These are phyloP conservation scores for Chironomus tentans DNA, from an alignment of 2,888 invertebrate genomes.

Conservation along the genomic window DNA sequence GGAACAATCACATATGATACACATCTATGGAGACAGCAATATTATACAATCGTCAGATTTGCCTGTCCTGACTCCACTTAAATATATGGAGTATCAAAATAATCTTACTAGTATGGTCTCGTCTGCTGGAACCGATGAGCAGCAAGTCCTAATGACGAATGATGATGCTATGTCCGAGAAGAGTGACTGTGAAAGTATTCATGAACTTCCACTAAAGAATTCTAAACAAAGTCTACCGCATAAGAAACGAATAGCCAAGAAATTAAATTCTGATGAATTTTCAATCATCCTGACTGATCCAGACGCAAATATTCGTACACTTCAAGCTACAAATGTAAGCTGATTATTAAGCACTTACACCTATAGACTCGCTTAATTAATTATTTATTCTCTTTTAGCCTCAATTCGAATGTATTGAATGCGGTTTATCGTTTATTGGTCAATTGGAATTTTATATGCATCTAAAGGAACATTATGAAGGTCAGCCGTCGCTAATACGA, in stretches of 20 bases:
- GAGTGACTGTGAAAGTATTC: slow-evolving; percentile 5
- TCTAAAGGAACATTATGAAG: slow-evolving; percentile 65
- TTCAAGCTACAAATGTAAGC: not conserved
- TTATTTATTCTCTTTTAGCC: not conserved
- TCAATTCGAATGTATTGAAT: slow-evolving; percentile 56
- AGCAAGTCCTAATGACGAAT: not conserved
- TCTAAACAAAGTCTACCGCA: slow-evolving; percentile 68
- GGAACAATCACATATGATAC: not conserved
- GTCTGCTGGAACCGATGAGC: slow-evolving; percentile 1
- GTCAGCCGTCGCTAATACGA: slow-evolving; percentile 42
- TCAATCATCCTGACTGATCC: not conserved
- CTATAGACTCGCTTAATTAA: not conserved
- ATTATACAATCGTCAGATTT: not conserved
- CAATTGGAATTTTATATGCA: slow-evolving; percentile 81
- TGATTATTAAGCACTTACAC: not conserved
- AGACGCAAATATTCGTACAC: slow-evolving; percentile 24
- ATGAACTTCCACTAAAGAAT: slow-evolving; percentile 30
- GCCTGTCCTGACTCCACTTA: slow-evolving; percentile 8
- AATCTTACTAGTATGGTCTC: not conserved
- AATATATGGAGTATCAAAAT: slow-evolving; percentile 9
- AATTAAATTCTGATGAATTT: slow-evolving; percentile 34
- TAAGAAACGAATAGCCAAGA: slow-evolving; percentile 75
- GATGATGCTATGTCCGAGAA: not conserved
- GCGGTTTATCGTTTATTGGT: slow-evolving; percentile 62
- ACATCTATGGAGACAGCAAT: not conserved